These are phyloP conservation scores for Labeo rohita DNA, from an alignment of 2,113 vertebrate genomes.

Conservation along the genomic window DNA sequence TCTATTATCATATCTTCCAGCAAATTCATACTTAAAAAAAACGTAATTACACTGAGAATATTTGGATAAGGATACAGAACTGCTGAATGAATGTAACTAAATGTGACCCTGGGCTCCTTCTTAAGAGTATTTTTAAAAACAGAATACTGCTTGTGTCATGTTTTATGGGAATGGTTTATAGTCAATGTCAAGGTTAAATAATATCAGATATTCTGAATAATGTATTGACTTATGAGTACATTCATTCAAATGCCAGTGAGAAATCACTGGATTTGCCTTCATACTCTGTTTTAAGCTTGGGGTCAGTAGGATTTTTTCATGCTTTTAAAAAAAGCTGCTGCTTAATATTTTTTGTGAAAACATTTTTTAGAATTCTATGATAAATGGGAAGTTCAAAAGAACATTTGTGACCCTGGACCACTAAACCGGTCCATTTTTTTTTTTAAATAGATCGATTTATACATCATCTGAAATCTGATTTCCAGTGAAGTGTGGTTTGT, in stretches of 20 bases:
- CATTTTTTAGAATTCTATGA: no score
- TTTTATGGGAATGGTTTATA: not conserved
- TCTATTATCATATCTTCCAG: constrained; percentile 5
- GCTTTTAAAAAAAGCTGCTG: not conserved
- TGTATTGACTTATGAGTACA: not conserved
- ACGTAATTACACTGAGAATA: not conserved
- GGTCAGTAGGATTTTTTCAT: not conserved
- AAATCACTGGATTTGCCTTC: not conserved
- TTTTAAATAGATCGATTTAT: no score
- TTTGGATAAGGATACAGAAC: not conserved
- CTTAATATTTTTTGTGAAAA: not conserved
- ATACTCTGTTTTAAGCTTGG: not conserved
- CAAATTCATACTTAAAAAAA: constrained; percentile 1
- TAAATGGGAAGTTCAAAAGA: no score
- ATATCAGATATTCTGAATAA: not conserved
- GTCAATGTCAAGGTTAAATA: not conserved
- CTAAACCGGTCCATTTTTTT: no score
- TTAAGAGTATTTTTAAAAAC: not conserved
- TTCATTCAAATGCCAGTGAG: not conserved
- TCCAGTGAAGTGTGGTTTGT: no score
- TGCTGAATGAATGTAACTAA: not conserved
- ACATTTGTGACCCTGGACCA: no score
- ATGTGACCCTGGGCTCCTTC: not conserved
- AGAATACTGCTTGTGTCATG: not conserved
- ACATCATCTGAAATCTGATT: no score